Percentiles rank a stretch among this genome's conserved stretches.
Evolutionary conservation across 2,888 invertebrate genomes (phyloP).

Genomic region (Acrobeloides nanus): DNA sequence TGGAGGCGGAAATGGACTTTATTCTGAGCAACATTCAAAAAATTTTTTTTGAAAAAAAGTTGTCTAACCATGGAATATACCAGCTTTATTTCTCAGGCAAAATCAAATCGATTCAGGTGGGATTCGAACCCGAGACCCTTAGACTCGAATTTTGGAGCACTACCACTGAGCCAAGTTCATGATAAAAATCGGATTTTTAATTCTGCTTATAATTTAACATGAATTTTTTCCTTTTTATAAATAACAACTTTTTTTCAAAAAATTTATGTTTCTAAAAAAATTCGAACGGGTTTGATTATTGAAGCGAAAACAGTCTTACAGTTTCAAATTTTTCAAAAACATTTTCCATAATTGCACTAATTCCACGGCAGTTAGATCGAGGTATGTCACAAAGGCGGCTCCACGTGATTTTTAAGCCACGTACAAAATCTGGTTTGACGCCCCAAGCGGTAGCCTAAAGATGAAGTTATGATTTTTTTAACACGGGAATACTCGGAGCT

Average conservation of each 20-base stretch:
- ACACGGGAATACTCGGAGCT: too few relatives aligned
- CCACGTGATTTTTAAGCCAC: conserved; percentile 46
- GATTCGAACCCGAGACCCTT: too few relatives aligned
- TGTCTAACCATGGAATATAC: too few relatives aligned
- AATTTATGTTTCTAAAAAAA: not conserved
- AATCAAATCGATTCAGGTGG: too few relatives aligned
- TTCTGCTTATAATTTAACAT: not conserved
- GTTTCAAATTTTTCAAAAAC: conserved; percentile 48
- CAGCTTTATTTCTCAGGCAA: too few relatives aligned
- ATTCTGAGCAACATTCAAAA: too few relatives aligned
- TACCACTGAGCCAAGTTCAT: too few relatives aligned
- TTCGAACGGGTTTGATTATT: not conserved
- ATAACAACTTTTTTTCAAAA: not conserved
- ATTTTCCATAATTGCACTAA: conserved; percentile 43
- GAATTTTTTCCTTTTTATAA: conserved; percentile 1
- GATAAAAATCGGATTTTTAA: conserved; percentile 7
- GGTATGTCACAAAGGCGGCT: conserved; percentile 45
- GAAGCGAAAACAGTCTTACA: conserved; percentile 20
- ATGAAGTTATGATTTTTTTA: not conserved
- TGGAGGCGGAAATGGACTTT: too few relatives aligned
- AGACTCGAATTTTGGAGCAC: too few relatives aligned
- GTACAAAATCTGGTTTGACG: conserved; percentile 36
- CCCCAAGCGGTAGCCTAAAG: conserved; percentile 41
- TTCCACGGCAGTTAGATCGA: conserved; percentile 43
- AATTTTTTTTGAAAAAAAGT: too few relatives aligned